Conservation (phyloP, 2,113 vertebrate species). For the Gallinago media region DNA sequence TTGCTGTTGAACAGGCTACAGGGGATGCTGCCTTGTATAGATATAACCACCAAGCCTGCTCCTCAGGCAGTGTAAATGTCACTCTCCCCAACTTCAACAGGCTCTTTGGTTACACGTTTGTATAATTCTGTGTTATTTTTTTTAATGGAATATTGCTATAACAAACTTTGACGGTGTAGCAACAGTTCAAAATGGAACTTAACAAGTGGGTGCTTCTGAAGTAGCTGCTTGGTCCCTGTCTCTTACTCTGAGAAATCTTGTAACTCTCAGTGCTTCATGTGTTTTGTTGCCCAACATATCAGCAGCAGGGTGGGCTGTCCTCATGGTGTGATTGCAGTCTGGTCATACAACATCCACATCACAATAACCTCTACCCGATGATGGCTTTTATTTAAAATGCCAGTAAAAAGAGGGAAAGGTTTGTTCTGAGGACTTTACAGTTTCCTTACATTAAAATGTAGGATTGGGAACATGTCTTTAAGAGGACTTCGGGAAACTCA, state of each 20-base stretch:
- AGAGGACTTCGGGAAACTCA: background rate
- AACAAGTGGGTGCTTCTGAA: background rate
- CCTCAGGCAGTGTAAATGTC: background rate
- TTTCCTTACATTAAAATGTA: background rate
- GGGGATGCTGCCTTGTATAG: rapidly evolving
- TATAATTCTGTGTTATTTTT: background rate
- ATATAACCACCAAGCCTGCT: background rate
- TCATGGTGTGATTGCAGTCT: background rate
- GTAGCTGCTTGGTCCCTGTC: background rate
- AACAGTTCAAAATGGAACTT: background rate
- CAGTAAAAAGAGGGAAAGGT: background rate
- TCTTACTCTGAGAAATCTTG: background rate
- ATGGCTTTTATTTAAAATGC: background rate
- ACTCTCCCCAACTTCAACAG: too few species aligned
- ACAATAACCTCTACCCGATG: background rate
- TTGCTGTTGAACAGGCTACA: background rate
- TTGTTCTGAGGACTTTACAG: background rate
- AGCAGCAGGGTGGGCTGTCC: background rate
- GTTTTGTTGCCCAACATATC: background rate
- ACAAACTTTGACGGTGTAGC: background rate
- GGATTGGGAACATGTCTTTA: background rate
- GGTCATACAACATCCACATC: background rate
- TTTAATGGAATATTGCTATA: background rate
- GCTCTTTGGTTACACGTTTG: background rate
- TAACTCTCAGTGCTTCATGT: background rate